Conservation (phyloP, 2,113 vertebrate species). For the Micronycteris hirsuta region DNA sequence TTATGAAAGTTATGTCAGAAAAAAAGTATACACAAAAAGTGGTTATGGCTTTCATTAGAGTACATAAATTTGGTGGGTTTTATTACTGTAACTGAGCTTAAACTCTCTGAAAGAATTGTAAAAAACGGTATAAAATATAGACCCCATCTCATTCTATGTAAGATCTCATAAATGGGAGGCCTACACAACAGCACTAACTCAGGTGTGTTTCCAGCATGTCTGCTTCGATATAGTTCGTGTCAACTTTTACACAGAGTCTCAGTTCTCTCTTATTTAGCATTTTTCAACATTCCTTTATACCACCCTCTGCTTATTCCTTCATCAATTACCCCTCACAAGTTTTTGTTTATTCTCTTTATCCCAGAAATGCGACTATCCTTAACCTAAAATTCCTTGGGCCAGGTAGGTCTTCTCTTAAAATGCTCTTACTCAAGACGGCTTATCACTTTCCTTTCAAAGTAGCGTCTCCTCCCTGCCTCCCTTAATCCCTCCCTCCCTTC, state of each 20-base stretch:
- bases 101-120: not conserved
- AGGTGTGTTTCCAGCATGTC: not conserved
- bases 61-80: not conserved
- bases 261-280: not conserved
- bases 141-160: not conserved
- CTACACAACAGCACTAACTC: not conserved
- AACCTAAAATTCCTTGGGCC: not conserved
- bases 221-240: not conserved
- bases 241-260: not conserved
- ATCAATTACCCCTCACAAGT: not conserved
- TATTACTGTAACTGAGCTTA: not conserved
- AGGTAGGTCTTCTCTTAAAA: not conserved
- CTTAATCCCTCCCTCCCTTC: rapidly evolving
- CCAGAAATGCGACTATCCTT: not conserved
- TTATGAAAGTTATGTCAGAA: not conserved
- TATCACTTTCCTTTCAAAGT: not conserved
- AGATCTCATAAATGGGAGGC: not conserved
- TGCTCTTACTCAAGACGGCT: not conserved
- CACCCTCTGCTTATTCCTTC: not conserved
- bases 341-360: not conserved
- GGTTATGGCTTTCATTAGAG: not conserved
- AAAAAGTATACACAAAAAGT: not conserved
- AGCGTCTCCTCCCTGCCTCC: not conserved
- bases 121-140: not conserved
- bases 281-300: not conserved